A percentile compares a stretch with the other conserved stretches of the same genome.
phyloP scores from a whole-genome alignment of 2,888 invertebrate genomes.

The Neocrepidodera transversa region DNA sequence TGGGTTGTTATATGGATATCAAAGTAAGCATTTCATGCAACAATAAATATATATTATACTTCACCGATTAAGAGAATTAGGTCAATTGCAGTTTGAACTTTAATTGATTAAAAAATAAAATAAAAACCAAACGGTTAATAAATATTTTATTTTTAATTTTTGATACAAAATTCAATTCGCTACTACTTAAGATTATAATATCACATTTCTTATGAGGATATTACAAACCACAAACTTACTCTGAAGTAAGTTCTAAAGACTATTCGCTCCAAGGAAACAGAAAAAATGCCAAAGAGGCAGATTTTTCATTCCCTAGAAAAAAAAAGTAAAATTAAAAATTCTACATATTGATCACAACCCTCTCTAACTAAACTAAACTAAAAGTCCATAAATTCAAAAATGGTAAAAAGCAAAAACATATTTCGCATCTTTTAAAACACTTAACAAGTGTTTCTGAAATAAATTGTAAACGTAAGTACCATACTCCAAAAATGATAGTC shows the following conservation, averaged over 20 bases:
- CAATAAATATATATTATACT: no score
- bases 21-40: no score
- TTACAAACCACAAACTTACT: slow-evolving; percentile 60
- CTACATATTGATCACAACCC: slow-evolving; percentile 24
- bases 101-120: no score
- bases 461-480: no score
- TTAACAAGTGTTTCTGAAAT: no score
- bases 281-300: slow-evolving; percentile 20
- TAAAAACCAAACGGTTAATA: no score
- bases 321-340: slow-evolving; percentile 14
- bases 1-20: no score
- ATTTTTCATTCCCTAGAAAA: slow-evolving; percentile 16
- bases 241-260: slow-evolving; percentile 27
- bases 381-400: slow-evolving; percentile 8
- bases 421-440: neutral
- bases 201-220: slow-evolving; percentile 78
- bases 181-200: slow-evolving; percentile 60
- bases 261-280: slow-evolving; percentile 27
- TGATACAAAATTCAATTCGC: slow-evolving; percentile 38
- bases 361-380: slow-evolving; percentile 24
- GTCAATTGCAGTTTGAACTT: no score
- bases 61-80: no score
- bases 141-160: slow-evolving; percentile 31
- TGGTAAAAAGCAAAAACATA: slow-evolving; percentile 9
- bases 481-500: no score